Base-by-base conservation (phyloP, 2,113 vertebrate genomes). In the Rhizomys pruinosus region DNA sequence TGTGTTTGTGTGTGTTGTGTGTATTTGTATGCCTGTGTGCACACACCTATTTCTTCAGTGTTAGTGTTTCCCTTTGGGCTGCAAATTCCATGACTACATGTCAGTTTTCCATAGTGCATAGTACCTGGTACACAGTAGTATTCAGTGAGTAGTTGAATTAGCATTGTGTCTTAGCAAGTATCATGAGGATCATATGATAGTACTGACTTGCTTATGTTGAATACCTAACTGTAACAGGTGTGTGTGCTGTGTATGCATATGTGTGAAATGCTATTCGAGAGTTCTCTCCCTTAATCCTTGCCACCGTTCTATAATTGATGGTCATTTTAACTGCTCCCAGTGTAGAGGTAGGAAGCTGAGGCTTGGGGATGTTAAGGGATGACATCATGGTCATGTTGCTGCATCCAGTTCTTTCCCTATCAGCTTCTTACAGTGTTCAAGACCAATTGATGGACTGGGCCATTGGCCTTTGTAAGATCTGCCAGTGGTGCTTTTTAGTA, bases 391-490 rank as follows among this genome's bases (percentile, higher is more conserved):
- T 73, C 34, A 39, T 4, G 0, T 12, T n/a, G 11, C 32, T 42
- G 10, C 47, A n/a, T n/a, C 44, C 52, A 42, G 11, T 42, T 91
- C n/a, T 76, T 0, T 55, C 71, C 78, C 27, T 17, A 27, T 72
- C 29, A 3, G 66, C 32, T 55, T 20, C 5, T 7, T 44, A n/a
- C 9, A 44, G 39, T n/a, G 0, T 32, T 25, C 7, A 3, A 47
- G 37, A 47, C 13, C 1, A 34, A 69, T 39, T 66, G 13, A 8
- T 13, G 6, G 1, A 13, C 25, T 6, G 34, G 0, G 7, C 1
- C 3, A 5, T 11, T 87, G 34, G 5, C 29, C 29, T 4, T 37
- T 4, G 3, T 47, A 32, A 42, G 34, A 32, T 69, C 44, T 39
- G n/a, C 61, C 52, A 1, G 39, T 27, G 47, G 42, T 7, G 57